These are phyloP conservation scores for Nesidiocoris tenuis DNA, from an alignment of 2,888 invertebrate species.

Conservation along the genomic window DNA sequence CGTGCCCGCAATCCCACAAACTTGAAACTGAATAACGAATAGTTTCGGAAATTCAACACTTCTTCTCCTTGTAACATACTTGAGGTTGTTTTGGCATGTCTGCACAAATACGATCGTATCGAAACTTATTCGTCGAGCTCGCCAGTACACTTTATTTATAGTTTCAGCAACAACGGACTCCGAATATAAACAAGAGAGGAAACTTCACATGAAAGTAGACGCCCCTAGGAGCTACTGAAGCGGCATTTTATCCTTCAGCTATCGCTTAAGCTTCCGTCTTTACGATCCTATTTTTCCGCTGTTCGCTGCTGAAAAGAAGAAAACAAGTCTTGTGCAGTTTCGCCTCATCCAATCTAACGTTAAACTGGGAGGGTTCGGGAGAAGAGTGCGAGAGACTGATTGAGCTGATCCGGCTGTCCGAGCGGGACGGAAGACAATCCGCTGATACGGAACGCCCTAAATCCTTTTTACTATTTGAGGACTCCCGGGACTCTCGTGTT, in stretches of 20 bases:
- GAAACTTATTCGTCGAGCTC: too few species aligned
- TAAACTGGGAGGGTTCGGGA: background rate
- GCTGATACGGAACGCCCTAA: slow-evolving; percentile 27
- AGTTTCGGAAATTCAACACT: too few species aligned
- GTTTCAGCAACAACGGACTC: background rate
- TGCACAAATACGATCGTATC: too few species aligned
- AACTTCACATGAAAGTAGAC: background rate
- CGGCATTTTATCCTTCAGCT: slow-evolving; percentile 10
- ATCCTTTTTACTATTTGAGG: slow-evolving; percentile 31
- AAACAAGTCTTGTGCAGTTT: slow-evolving; percentile 13
- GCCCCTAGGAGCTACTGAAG: background rate
- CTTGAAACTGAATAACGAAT: too few species aligned
- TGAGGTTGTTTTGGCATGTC: too few species aligned
- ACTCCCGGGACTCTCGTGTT: slow-evolving; percentile 5
- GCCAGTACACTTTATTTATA: too few species aligned
- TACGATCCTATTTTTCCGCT: slow-evolving; percentile 21
- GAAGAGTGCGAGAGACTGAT: background rate
- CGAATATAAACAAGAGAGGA: background rate
- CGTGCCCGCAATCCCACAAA: too few species aligned
- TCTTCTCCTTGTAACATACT: too few species aligned
- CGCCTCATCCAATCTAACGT: slow-evolving; percentile 11
- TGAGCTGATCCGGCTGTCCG: background rate
- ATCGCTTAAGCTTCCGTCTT: slow-evolving; percentile 22
- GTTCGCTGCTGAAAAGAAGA: slow-evolving; percentile 2
- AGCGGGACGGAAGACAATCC: background rate